Conservation (phyloP, 2,888 invertebrate genomes). For the Drosophila pseudotalamancana region DNA sequence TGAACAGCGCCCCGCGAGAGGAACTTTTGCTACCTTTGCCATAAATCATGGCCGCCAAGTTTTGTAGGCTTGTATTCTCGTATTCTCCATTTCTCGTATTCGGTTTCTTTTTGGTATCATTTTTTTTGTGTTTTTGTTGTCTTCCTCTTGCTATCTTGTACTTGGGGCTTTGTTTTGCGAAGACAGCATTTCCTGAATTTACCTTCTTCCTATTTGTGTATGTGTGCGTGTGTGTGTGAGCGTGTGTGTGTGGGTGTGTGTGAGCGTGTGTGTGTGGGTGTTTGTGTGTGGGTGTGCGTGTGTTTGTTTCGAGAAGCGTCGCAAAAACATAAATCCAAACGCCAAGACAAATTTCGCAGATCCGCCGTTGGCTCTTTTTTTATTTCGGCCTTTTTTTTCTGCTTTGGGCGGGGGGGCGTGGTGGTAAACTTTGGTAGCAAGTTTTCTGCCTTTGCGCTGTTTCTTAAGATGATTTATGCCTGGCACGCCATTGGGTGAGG, state of each 20-base stretch:
- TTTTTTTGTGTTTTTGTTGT: conserved; percentile 23
- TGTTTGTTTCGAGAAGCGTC: conserved; percentile 76
- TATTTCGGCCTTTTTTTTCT: not conserved
- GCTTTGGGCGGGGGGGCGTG: conserved; percentile 4
- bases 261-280: not conserved
- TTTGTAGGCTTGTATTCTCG: conserved; percentile 68
- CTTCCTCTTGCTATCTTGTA: conserved; percentile 26
- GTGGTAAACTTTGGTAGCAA: conserved; percentile 62
- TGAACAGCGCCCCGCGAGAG: conserved; percentile 24
- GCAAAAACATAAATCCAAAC: conserved; percentile 78
- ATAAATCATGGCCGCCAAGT: conserved; percentile 69
- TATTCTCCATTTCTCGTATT: conserved; percentile 41
- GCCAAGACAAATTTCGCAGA: conserved; percentile 82
- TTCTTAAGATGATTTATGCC: conserved; percentile 72
- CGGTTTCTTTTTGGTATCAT: conserved; percentile 24
- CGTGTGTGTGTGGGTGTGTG: conserved; percentile 41
- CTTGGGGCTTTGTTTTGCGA: conserved; percentile 79
- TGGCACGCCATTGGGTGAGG: conserved; percentile 70
- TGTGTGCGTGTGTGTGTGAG: conserved; percentile 52
- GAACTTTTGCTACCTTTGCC: conserved; percentile 75
- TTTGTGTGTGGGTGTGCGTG: conserved; percentile 27
- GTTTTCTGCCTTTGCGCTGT: conserved; percentile 62
- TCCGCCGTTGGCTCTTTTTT: conserved; percentile 58
- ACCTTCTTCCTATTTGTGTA: conserved; percentile 57
- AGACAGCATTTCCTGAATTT: conserved; percentile 81